Base-by-base conservation (phyloP, 2,113 vertebrate genomes). In the Morone saxatilis region DNA sequence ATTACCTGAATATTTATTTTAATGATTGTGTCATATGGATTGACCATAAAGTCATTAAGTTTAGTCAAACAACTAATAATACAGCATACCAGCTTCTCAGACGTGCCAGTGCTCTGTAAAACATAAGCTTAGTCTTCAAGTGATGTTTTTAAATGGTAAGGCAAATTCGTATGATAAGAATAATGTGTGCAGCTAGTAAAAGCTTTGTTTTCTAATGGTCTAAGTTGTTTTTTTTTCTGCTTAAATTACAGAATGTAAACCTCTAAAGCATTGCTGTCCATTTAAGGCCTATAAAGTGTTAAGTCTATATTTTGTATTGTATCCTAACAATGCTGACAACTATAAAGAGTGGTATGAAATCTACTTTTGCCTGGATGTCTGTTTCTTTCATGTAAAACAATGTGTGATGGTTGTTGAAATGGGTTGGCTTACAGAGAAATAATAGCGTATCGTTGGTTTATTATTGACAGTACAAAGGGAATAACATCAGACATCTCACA, bases 301-400 rank as follows among this genome's bases (percentile, higher is more conserved):
- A 80, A 70, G 60, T 90, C 53, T 88, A 85, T 84, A 86, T 92
- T 94, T 91, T 94, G 65, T 90, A 86, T 91, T 86, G 70, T 91
- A 83, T 72, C 50, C 31, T 76, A 54, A 61, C 47, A 47, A 75
- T 77, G 74, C 69, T 76, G 73, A 73, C 45, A 75, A 74, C 70
- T 88, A 90, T 85, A 91, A 83, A 87, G 76, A 78, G 47, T 68
- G 63, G 2, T 77, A 61, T 81, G 19, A 86, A 71, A 86, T 78
- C 59, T 63, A 54, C 43, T 25, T 53, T 62, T 56, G 73, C 19
- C 72, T 83, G 59, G 19, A 51, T 76, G 59, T 53, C 50, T 77
- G 3, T 53, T 79, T 81, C 13, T 82, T 71, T 11, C 0, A 38
- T 9, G 36, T 17, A 16, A 31, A 22, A 20, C 2, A 0, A 6